Percentiles rank a stretch among this genome's conserved stretches.
Evolutionary conservation across 2,113 vertebrate species (phyloP).

Genomic region (Megaceryle maxima): DNA sequence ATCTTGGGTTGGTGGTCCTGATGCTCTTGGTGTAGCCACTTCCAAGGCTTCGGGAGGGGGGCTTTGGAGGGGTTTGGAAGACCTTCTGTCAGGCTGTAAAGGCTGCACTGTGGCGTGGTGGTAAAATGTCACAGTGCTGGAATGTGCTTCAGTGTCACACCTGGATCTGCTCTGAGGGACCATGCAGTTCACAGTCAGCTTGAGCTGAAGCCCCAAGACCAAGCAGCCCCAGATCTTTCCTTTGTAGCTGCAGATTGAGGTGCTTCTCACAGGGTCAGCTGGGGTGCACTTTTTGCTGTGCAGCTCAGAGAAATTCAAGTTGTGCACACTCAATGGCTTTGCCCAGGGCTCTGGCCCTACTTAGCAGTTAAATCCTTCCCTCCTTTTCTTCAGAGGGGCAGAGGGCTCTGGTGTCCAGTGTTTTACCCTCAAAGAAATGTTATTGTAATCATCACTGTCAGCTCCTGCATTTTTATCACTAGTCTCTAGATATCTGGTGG

Average conservation of each 20-base stretch:
- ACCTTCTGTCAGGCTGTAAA: not conserved
- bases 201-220: not conserved
- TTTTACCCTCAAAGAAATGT: not conserved
- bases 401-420: not conserved
- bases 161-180: not conserved
- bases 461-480: not conserved
- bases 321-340: not conserved
- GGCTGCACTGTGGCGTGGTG: rapidly evolving
- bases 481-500: not conserved
- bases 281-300: not conserved
- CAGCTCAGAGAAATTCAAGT: not conserved
- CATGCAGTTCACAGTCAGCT: not conserved
- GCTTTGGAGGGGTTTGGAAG: not conserved
- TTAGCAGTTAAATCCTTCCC: not conserved
- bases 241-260: not conserved
- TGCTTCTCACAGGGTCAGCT: not conserved
- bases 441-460: not conserved
- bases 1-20: not conserved
- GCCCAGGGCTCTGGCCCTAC: not conserved
- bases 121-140: not conserved
- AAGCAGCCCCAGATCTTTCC: not conserved
- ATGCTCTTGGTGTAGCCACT: not conserved
- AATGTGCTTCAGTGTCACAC: not conserved
- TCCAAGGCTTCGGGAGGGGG: not conserved
- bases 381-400: not conserved